Base-by-base conservation (phyloP, 2,888 invertebrate species). In the Ormyrus rosae region DNA sequence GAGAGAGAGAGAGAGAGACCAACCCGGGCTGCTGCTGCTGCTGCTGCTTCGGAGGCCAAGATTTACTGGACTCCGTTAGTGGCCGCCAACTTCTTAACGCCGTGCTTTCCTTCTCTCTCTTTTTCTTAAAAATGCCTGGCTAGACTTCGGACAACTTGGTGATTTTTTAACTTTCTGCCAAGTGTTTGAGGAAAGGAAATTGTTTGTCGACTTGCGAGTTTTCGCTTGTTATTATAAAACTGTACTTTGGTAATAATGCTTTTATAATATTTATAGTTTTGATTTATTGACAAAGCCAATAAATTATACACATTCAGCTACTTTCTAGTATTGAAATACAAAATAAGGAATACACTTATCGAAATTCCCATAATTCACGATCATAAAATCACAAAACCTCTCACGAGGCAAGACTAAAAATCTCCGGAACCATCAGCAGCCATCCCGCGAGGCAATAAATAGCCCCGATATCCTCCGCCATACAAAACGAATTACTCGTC, bases 51-150 rank as follows among this genome's bases (percentile, higher is more conserved):
- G 82, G 85, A 83, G 85, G 81, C 83, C 85, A 87, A 90, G 90
- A 90, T 90, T 90, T 90, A 90, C 87, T 89, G 88, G 88, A 88
- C 88, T 85, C 84, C 87, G 86, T 85, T 51, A 53, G 53, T 69
- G 65, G 63, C 56, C 68, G 58, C 72, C 65, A 58, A 75, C 74
- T 78, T 71, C 64, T 81, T 70, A 19, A 53, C 56, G 53, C 50
- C 10, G 51, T 2, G 45, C 3, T 6, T 7, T 58, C 10, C 11
- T 2, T 53, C 58, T 55, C 53, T 9, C 10, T 68, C 50, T 56
- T 61, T 50, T 4, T 53, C 48, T 19, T 34, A 34, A 34, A 34
- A 34, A 34, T 34, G 34, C 34, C 34, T 34, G 34, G 34, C 34
- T 34, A 34, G 34, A 34, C 34, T 34, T 34, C 2, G 34, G 34